Base-by-base conservation (phyloP, 2,113 vertebrate species). In the Fulica atra region DNA sequence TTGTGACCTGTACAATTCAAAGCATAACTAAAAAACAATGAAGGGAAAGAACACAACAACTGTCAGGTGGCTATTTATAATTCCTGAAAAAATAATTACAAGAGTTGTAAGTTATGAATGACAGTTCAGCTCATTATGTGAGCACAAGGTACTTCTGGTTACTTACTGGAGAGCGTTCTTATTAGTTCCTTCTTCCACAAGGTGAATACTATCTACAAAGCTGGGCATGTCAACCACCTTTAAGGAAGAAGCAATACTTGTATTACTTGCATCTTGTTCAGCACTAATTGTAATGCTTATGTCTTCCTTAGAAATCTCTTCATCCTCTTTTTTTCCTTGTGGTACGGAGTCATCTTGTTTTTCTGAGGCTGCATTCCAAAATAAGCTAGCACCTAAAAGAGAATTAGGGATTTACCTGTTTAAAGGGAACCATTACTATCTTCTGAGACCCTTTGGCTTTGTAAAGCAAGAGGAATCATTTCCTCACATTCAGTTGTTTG, bases 361-460 rank as follows among this genome's bases (percentile, higher is more conserved):
- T 50, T 97, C 96, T 26, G 93, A 87, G 6, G 97, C 86, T 42
- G 96, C 33, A 51, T 97, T 98, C 99, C 99, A 99, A 95, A 99
- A 99, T 81, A 99, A 98, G 96, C 99, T 99, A 81, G 99, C 98
- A 89, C 99, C 99, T 99, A 66, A 33, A 68, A 90, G 46, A 81
- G 29, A 96, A 81, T 70, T 29, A 57, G 15, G 74, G 19, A 57
- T 77, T 40, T 77, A 61, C 2, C 7, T 9, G 0, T 38, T 72
- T 72, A 63, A 86, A 33, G 53, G 17, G 57, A 71, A 44, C 57
- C 29, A 81, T n/a, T 70, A 68, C 15, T 72, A 51, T 50, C 21
- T 88, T 66, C 77, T 59, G 42, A 88, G n/a, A 64, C 4, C 2
- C 11, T 83, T 53, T 33, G 20, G 18, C 44, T 78, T 78, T 56